phyloP scores from a whole-genome alignment of 2,888 invertebrate genomes.

The Chloroclysta siterata region DNA sequence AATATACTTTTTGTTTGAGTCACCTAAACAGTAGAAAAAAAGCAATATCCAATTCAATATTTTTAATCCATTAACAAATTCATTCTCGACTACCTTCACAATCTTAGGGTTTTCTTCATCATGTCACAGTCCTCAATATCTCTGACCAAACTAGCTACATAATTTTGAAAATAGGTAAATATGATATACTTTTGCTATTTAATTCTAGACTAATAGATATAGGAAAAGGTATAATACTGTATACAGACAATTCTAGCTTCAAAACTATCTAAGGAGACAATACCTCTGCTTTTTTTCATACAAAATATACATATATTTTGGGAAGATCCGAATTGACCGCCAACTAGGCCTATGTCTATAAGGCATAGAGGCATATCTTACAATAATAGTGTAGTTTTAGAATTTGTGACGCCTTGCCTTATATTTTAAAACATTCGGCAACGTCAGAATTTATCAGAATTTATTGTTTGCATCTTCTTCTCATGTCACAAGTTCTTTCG shows the following conservation, averaged over 20 bases:
- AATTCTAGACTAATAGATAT: constrained; percentile 22
- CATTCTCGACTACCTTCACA: constrained; percentile 26
- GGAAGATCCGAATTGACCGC: too few species aligned
- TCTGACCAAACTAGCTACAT: background rate
- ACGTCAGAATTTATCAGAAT: too few species aligned
- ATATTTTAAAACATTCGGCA: too few species aligned
- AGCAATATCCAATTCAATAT: constrained; percentile 5
- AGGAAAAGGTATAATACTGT: constrained; percentile 76
- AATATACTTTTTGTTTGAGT: background rate
- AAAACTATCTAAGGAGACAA: constrained; percentile 38
- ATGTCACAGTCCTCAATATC: background rate
- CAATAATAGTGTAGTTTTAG: too few species aligned
- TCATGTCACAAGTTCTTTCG: too few species aligned
- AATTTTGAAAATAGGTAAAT: constrained; percentile 10
- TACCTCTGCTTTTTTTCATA: constrained; percentile 1
- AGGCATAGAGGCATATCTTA: too few species aligned
- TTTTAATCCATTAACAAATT: constrained; percentile 8
- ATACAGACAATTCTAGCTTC: constrained; percentile 55
- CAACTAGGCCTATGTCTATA: too few species aligned
- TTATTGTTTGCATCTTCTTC: too few species aligned
- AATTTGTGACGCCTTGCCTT: too few species aligned
- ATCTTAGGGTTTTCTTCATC: constrained; percentile 16
- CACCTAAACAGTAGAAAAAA: background rate
- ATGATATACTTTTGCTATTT: constrained; percentile 30
- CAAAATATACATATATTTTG: background rate